Evolutionary conservation across 2,888 invertebrate genomes (phyloP).

Genomic region (Melitaea athalia): DNA sequence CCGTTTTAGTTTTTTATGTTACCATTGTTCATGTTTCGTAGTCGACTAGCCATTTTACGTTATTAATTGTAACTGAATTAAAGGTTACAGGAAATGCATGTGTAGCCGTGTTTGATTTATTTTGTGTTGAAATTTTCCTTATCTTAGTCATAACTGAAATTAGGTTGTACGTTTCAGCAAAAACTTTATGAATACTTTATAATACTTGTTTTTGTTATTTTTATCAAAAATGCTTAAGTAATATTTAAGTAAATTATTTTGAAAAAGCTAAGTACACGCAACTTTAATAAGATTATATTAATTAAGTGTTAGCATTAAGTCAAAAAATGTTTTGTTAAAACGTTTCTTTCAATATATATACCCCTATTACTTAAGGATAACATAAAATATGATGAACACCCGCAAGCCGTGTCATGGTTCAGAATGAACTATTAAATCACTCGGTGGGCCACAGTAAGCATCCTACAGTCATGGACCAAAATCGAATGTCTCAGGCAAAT

Average conservation of each 20-base stretch:
- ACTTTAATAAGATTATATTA: neutral
- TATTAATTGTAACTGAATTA: neutral
- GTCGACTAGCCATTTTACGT: neutral
- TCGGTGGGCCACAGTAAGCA: conserved; percentile 76
- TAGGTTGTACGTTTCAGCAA: no score
- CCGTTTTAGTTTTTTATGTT: no score
- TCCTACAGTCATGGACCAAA: conserved; percentile 83
- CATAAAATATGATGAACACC: conserved; percentile 30
- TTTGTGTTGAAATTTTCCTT: neutral
- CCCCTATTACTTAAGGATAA: conserved; percentile 2
- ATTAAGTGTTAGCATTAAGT: neutral
- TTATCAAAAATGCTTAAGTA: no score
- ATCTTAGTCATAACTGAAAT: no score
- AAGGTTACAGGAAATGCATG: neutral
- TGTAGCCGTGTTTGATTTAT: neutral
- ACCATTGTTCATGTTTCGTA: no score
- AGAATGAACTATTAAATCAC: conserved; percentile 80
- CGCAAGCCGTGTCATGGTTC: conserved; percentile 60
- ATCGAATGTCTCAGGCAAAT: conserved; percentile 78
- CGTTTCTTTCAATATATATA: neutral
- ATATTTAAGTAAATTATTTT: no score
- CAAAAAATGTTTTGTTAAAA: neutral
- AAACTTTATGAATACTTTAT: neutral
- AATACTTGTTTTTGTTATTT: neutral
- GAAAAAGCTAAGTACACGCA: neutral